These are phyloP conservation scores for Tylochromis polylepis DNA, from an alignment of 2,113 vertebrate genomes.

Conservation along the genomic window DNA sequence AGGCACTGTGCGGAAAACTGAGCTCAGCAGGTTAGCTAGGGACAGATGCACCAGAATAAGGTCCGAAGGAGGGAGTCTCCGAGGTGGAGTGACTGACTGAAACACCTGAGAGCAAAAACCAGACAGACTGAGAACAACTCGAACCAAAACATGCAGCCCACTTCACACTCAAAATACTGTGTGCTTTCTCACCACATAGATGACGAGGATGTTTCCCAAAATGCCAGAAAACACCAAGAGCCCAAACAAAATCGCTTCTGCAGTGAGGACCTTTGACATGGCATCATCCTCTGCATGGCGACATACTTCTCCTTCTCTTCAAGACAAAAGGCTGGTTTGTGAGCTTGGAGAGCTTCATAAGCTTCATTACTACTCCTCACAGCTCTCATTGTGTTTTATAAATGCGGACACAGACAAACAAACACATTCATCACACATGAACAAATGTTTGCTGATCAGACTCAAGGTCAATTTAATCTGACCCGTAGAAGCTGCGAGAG, in stretches of 20 bases:
- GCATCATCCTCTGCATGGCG: constrained; percentile 24
- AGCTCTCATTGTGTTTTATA: constrained; percentile 28
- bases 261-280: constrained; percentile 68
- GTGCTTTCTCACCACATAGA: constrained; percentile 67
- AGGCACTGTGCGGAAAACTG: constrained; percentile 74
- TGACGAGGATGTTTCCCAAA: constrained; percentile 75
- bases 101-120: constrained; percentile 59
- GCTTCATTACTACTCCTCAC: neutral
- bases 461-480: constrained; percentile 23
- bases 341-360: neutral
- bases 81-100: constrained; percentile 46
- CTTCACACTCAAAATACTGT: neutral
- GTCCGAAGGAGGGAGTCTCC: constrained; percentile 65
- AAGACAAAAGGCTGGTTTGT: neutral
- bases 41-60: constrained; percentile 75
- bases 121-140: neutral
- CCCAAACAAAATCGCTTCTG: constrained; percentile 73
- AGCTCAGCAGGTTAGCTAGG: constrained; percentile 75
- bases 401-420: neutral
- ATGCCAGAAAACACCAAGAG: constrained; percentile 75
- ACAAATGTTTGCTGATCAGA: constrained; percentile 25
- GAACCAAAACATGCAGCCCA: neutral
- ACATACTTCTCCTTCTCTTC: neutral
- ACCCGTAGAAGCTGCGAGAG: neutral
- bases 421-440: neutral